Conservation (phyloP, 2,113 vertebrate genomes). For the Tapirus terrestris region DNA sequence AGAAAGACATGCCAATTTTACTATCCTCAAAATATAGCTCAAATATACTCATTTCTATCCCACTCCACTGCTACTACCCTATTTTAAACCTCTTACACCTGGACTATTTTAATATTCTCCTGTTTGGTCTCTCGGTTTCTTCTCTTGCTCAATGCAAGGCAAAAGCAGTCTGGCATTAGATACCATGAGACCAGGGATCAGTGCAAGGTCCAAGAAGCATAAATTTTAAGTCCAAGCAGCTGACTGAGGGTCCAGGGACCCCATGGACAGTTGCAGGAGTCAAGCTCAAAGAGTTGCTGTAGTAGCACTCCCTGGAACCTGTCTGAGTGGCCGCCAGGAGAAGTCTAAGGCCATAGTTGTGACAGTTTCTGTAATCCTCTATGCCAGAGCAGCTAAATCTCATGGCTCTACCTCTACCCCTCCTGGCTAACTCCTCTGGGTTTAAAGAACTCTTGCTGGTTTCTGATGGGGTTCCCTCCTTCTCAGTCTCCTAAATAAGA, state of each 20-base stretch:
- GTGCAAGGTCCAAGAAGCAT: not conserved
- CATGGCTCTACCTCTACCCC: not conserved
- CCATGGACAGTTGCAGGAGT: not conserved
- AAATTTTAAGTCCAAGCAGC: not conserved
- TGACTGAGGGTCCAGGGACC: not conserved
- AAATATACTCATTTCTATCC: not conserved
- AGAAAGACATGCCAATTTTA: conserved; percentile 2
- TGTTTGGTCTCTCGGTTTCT: not conserved
- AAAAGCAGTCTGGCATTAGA: not conserved
- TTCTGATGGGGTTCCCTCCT: not conserved
- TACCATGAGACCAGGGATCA: not conserved
- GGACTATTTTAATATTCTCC: not conserved
- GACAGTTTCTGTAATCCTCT: not conserved
- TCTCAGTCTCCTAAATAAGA: not conserved
- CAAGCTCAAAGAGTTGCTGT: not conserved
- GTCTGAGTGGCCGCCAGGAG: not conserved
- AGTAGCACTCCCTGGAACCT: not conserved
- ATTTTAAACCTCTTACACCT: not conserved
- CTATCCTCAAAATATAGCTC: not conserved
- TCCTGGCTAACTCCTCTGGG: not conserved
- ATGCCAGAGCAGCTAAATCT: not conserved
- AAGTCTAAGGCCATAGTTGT: not conserved
- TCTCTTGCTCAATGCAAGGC: not conserved
- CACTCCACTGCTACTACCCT: not conserved
- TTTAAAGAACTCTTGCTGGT: not conserved